Evolutionary conservation across 2,113 vertebrate genomes (phyloP).

Genomic region (Pongo abelii): DNA sequence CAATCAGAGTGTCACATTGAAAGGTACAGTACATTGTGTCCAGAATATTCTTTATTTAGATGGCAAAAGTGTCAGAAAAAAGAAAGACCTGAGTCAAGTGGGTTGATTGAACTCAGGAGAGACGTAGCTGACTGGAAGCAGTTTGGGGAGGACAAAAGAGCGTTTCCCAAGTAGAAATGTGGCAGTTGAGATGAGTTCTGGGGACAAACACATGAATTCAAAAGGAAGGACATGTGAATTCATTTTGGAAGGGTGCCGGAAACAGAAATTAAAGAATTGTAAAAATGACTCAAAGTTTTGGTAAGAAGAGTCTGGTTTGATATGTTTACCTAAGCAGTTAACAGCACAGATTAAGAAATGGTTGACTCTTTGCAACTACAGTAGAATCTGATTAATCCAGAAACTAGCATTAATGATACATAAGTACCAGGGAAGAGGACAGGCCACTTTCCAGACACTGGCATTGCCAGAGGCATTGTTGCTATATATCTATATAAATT

Average conservation of each 20-base stretch:
- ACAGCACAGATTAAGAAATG: background rate
- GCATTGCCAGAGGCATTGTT: background rate
- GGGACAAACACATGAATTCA: background rate
- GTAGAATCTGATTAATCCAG: background rate
- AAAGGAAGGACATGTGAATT: constrained; percentile 5
- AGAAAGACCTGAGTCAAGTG: background rate
- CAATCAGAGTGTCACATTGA: constrained; percentile 4
- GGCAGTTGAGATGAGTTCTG: background rate
- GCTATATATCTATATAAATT: background rate
- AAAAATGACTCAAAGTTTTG: background rate
- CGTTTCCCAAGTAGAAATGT: background rate
- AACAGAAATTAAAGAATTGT: constrained; percentile 14
- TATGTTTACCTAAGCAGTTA: background rate
- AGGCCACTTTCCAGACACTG: background rate
- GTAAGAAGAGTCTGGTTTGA: background rate
- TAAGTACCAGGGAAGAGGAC: background rate
- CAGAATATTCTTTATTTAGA: constrained; percentile 43
- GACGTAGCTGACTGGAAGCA: background rate
- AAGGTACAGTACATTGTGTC: background rate
- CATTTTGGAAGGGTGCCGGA: background rate
- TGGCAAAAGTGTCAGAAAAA: constrained; percentile 15
- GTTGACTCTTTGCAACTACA: background rate
- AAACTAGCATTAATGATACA: background rate
- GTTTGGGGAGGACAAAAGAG: background rate
- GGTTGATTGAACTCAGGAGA: background rate